Percentiles rank a stretch among this genome's conserved stretches.
Conservation (phyloP, 1,140 invertebrate species). For the Cotesia glomerata region DNA sequence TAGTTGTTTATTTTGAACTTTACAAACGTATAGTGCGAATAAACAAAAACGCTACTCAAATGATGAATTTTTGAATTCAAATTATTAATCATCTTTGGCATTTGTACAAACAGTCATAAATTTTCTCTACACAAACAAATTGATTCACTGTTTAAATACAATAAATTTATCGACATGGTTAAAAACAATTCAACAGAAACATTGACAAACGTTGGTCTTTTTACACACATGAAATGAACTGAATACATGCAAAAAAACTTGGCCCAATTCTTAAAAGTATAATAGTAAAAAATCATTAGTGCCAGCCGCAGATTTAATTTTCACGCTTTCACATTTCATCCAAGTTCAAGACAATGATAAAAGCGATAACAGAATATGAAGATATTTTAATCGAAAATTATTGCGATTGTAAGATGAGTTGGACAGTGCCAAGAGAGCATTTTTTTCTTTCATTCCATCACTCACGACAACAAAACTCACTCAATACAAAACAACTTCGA, state of each 20-base stretch:
- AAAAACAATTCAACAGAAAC: not conserved
- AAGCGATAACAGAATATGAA: slow-evolving; percentile 29
- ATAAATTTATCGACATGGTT: not conserved
- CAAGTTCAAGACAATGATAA: slow-evolving; percentile 26
- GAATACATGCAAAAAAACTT: not conserved
- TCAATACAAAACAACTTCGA: slow-evolving; percentile 9
- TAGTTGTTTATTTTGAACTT: no score
- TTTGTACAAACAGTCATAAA: no score
- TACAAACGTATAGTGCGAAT: no score
- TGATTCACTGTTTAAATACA: no score
- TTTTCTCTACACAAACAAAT: no score
- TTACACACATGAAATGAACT: not conserved
- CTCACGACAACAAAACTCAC: slow-evolving; percentile 13
- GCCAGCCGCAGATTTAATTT: slow-evolving; percentile 30
- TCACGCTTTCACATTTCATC: slow-evolving; percentile 17
- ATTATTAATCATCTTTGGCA: no score
- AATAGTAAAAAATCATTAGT: slow-evolving; percentile 21
- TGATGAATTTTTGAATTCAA: no score
- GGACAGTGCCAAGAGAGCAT: not conserved
- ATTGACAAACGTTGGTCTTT: not conserved
- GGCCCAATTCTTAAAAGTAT: not conserved
- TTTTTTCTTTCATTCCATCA: slow-evolving; percentile 12
- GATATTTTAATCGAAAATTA: slow-evolving; percentile 20
- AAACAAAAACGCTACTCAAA: no score
- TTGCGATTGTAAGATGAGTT: slow-evolving; percentile 13